phyloP scores from a whole-genome alignment of 2,113 vertebrate genomes.

The Mormoops blainvillei region DNA sequence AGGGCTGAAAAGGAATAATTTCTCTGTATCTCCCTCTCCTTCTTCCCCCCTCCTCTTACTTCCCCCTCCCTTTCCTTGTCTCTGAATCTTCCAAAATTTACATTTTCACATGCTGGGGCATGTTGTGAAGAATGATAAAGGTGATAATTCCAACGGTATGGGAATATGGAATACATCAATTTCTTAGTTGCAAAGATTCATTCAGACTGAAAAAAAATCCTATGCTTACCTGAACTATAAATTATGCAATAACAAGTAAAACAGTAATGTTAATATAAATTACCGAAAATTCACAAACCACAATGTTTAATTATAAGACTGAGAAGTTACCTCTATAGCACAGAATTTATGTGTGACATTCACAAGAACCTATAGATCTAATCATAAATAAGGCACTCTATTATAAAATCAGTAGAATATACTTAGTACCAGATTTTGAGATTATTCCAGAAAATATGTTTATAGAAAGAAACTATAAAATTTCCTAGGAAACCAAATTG shows the following conservation, averaged over 20 bases:
- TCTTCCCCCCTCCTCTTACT: too few species aligned
- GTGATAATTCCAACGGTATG: background rate
- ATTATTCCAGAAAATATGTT: background rate
- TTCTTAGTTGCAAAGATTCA: background rate
- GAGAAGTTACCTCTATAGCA: background rate
- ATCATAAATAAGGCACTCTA: conserved; percentile 1
- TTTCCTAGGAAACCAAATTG: background rate
- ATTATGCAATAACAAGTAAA: background rate
- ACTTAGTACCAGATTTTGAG: background rate
- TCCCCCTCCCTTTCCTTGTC: background rate
- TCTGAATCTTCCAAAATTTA: background rate
- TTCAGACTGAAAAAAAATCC: background rate
- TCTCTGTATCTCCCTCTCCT: background rate
- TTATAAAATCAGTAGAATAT: background rate
- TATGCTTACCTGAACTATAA: background rate
- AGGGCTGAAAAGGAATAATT: background rate
- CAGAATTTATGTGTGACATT: background rate
- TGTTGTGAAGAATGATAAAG: background rate
- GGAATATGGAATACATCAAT: background rate
- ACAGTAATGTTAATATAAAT: background rate
- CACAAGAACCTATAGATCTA: background rate
- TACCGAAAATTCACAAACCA: background rate
- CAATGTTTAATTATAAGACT: background rate
- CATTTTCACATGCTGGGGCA: background rate
- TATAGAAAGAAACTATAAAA: background rate